Evolutionary conservation across 2,888 invertebrate species (phyloP).

Genomic region (Acrobasis consociella): DNA sequence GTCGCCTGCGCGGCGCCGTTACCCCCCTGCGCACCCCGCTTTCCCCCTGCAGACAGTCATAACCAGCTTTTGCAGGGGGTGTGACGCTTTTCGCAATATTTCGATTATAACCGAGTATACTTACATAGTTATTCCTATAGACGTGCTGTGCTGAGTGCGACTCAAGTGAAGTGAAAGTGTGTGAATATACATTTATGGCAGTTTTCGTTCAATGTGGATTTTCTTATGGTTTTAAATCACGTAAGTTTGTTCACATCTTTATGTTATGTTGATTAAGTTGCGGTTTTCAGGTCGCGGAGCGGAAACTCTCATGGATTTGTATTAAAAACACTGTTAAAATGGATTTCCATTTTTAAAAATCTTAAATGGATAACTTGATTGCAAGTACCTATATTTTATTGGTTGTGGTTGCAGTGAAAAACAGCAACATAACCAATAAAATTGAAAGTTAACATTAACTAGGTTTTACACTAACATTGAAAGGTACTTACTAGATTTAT

Average conservation of each 20-base stretch:
- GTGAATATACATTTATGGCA: slow-evolving; percentile 12
- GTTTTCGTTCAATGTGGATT: slow-evolving; percentile 9
- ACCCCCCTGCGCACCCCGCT: slow-evolving; percentile 36
- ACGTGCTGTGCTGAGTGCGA: slow-evolving; percentile 19
- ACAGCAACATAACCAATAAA: too few relatives aligned
- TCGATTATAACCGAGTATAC: slow-evolving; percentile 5
- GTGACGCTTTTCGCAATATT: slow-evolving; percentile 28
- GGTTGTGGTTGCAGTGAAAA: too few relatives aligned
- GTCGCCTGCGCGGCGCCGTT: slow-evolving; percentile 60
- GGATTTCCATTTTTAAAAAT: too few relatives aligned
- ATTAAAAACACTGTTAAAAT: background rate
- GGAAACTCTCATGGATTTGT: background rate
- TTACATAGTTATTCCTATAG: slow-evolving; percentile 1
- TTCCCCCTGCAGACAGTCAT: slow-evolving; percentile 50
- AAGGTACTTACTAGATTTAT: too few relatives aligned
- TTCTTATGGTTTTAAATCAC: slow-evolving; percentile 10
- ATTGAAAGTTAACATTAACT: too few relatives aligned
- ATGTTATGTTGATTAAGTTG: background rate
- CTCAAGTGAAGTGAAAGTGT: slow-evolving; percentile 21
- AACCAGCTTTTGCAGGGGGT: slow-evolving; percentile 41
- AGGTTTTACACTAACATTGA: too few relatives aligned
- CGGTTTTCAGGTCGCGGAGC: background rate
- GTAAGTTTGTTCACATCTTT: slow-evolving; percentile 12
- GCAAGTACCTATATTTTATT: too few relatives aligned
- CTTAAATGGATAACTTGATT: too few relatives aligned